Base-by-base conservation (phyloP, 2,888 invertebrate genomes). In the Agrochola lota region DNA sequence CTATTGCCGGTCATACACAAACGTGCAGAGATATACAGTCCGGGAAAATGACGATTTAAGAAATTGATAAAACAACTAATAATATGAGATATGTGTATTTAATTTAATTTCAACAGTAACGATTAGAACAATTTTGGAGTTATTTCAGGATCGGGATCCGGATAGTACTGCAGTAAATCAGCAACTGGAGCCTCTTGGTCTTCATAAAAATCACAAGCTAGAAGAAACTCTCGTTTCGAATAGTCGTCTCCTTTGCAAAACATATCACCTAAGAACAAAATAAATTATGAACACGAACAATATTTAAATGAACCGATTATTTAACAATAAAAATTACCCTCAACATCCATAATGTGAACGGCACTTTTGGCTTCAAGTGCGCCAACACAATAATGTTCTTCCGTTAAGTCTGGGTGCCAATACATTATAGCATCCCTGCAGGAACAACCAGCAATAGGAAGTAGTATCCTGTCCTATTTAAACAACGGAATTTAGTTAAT, bases 361-460 rank as follows among this genome's bases (percentile, higher is more conserved):
- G 96, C 89, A 64, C 92, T 94, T 85, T 94, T 95, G 0, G 96
- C 92, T 90, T 96, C 96, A 40, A 96, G 90, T 4, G 96, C 96
- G 1, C 96, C 96, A 0, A 96, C 96, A 81, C 96, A 96, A 78
- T 96, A 96, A 89, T 96, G 96, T 83, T 96, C 96, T 87, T 96
- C 96, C 6, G 94, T 95, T 52, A 96, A 89, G 83, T 96, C 95
- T 23, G 96, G 96, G 83, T 96, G 95, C 96, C 96, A 96, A 78
- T 96, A 96, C 96, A 96, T 96, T 59, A 96, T 95, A 6, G 96
- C 96, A 86, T 96, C 96, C 85, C 96, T 93, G 77, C 96, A 96
- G 0, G 96, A 96, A 52, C 93, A 89, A 30, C 96, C 96, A 81
- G 96, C 96, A 20, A 96, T 96, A 0, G 96, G 96, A 17, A 96